These are phyloP conservation scores for Kradibia gibbosae DNA, from an alignment of 1,140 invertebrate genomes.

Conservation along the genomic window DNA sequence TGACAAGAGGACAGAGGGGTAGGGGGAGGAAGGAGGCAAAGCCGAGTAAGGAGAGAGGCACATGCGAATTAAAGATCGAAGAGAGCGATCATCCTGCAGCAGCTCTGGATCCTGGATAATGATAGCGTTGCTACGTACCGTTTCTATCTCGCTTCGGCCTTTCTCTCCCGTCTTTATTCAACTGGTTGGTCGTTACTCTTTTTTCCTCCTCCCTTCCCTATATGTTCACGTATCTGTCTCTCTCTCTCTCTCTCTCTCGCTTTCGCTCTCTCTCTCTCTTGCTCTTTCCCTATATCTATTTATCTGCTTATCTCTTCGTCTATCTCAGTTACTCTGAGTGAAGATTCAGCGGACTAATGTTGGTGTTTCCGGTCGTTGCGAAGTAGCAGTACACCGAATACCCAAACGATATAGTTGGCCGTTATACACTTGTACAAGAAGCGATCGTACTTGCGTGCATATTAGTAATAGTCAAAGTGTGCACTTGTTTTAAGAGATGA, in stretches of 20 bases:
- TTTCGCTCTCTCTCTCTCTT: conserved; percentile 21
- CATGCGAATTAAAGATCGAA: conserved; percentile 52
- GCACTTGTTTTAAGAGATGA: neutral
- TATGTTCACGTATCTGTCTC: neutral
- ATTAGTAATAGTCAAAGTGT: neutral
- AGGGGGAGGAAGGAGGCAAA: neutral
- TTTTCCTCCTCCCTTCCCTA: conserved; percentile 17
- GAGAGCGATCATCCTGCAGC: conserved; percentile 51
- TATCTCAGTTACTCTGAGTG: conserved; percentile 46
- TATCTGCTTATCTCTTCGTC: too few species aligned
- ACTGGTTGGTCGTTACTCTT: neutral
- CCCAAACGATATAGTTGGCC: neutral
- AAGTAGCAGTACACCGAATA: neutral
- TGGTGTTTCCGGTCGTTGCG: conserved; percentile 42
- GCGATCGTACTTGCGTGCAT: neutral
- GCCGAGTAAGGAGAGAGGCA: conserved; percentile 15
- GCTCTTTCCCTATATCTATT: conserved; percentile 13
- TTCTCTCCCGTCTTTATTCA: conserved; percentile 31
- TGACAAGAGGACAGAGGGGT: too few species aligned
- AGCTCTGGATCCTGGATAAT: conserved; percentile 50
- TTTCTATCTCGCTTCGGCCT: conserved; percentile 43
- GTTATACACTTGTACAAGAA: neutral
- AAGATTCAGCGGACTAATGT: conserved; percentile 38
- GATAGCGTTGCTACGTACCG: conserved; percentile 50
- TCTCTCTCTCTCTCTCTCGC: conserved; percentile 41